Percentiles rank a stretch among this genome's conserved stretches.
phyloP scores from a whole-genome alignment of 2,113 vertebrate genomes.

The Platysteira castanea region DNA sequence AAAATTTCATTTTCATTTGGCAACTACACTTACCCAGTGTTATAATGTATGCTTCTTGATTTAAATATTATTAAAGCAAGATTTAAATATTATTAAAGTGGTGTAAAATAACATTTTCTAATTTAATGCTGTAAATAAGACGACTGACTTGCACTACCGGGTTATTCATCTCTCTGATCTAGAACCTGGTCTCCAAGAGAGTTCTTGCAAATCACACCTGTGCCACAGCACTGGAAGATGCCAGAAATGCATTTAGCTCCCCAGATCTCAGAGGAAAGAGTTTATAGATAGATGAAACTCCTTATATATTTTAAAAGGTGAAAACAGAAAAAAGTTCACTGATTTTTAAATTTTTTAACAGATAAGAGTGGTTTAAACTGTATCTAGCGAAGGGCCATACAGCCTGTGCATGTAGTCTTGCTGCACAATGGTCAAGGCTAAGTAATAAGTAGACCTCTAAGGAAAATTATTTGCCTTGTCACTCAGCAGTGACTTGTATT shows the following conservation, averaged over 20 bases:
- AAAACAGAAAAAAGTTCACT: background rate
- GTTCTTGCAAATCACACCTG: background rate
- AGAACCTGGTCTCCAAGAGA: background rate
- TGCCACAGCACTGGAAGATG: background rate
- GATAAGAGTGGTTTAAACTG: background rate
- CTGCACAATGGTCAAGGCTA: background rate
- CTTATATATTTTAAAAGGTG: background rate
- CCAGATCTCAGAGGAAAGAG: background rate
- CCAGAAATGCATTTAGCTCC: background rate
- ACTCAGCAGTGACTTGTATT: background rate
- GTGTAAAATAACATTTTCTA: background rate
- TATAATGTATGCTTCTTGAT: background rate
- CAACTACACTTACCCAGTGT: background rate
- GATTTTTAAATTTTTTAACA: background rate
- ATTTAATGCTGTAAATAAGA: background rate
- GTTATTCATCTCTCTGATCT: background rate
- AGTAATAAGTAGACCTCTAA: background rate
- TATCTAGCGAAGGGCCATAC: background rate
- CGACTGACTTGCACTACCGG: background rate
- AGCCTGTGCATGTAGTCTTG: background rate
- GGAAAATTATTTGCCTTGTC: background rate
- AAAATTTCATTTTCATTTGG: background rate
- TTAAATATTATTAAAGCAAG: background rate
- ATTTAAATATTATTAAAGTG: background rate
- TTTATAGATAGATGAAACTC: background rate